Conservation (phyloP, 2,113 vertebrate genomes). For the Leucopsar rothschildi region DNA sequence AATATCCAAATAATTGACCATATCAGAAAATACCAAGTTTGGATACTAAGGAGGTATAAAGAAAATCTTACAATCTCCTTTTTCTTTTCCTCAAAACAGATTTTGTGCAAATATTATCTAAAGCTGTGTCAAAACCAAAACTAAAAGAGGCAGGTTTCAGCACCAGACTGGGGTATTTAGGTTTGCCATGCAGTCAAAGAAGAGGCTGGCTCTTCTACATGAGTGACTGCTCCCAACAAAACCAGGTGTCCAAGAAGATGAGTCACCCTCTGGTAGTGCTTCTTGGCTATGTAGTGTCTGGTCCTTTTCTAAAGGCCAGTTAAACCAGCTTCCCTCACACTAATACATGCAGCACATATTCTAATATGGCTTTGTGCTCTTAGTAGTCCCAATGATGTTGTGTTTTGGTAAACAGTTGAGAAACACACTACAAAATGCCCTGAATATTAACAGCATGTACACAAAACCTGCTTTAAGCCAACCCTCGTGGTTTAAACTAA, state of each 20-base stretch:
- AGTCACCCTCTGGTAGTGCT: not conserved
- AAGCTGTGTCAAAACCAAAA: not conserved
- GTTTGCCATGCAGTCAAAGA: not conserved
- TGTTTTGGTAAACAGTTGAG: not conserved
- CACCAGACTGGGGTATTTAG: not conserved
- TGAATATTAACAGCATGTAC: not conserved
- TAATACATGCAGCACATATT: not conserved
- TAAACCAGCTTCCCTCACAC: conserved; percentile 19
- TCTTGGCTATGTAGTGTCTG: not conserved
- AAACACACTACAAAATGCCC: not conserved
- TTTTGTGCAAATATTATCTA: not conserved
- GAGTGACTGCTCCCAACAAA: not conserved
- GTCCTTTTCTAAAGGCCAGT: not conserved
- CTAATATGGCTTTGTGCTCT: not conserved
- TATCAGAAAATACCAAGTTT: not conserved
- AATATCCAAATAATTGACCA: not conserved
- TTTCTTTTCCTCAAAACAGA: not conserved
- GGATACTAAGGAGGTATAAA: not conserved
- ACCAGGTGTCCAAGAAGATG: not conserved
- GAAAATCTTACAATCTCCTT: not conserved
- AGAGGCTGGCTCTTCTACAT: not conserved
- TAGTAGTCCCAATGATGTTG: not conserved
- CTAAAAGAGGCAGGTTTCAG: not conserved
- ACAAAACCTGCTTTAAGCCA: not conserved
- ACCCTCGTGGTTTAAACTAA: not conserved